Base-by-base conservation (phyloP, 2,888 invertebrate species). In the Euplexia lucipara region DNA sequence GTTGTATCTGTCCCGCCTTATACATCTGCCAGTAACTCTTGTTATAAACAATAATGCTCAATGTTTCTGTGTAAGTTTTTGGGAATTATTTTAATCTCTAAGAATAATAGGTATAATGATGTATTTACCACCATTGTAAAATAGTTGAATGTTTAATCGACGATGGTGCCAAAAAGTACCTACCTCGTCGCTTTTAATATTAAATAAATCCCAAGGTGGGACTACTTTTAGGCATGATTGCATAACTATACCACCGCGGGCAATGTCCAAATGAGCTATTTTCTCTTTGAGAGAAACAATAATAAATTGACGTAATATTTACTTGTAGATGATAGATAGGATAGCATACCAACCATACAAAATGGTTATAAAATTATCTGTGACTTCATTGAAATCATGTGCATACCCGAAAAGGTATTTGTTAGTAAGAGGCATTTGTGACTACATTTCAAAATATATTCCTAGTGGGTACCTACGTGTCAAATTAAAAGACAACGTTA, bases 371-470 rank as follows among this genome's bases (percentile, higher is more conserved):
- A 83, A 83, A 83, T 84, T 85, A 60, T 63, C 54, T 61, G 70
- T 77, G 81, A 76, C 69, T 73, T 74, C 67, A 63, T 71, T 70
- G 69, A 83, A 75, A 85, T 86, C 81, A 82, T 86, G 82, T 84
- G 75, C 18, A 39, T 77, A 56, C 49, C 20, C 34, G 64, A 74
- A 68, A 58, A 70, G 65, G 42, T 70, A 56, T 3, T 68, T 67
- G 60, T 59, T 64, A 62, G 22, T 62, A 59, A 20, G 53, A 69
- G 60, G 67, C 69, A 69, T 71, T 67, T 71, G 61, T 70, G 67
- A 77, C 61, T 39, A 74, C 67, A 71, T 72, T 71, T 22, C 35
- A 47, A 75, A 71, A 68, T 48, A 64, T 59, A 16, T 37, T 65
- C 58, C 37, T 61, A 64, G 62, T 73, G 26, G 5, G 26, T 26